phyloP scores from a whole-genome alignment of 2,888 invertebrate species.

The Oscheius sp. region DNA sequence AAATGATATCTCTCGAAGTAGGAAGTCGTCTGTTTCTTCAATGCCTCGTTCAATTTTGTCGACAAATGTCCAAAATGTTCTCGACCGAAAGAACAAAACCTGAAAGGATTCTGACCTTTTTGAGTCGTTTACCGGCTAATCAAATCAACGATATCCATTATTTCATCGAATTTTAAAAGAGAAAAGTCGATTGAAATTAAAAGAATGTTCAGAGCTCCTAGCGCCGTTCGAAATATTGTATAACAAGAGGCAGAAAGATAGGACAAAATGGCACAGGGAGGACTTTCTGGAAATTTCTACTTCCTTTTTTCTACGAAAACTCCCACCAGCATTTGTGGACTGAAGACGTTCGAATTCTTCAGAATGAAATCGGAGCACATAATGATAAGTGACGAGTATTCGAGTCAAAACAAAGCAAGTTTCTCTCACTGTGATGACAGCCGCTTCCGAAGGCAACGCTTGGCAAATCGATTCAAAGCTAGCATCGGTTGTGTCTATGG shows the following conservation, averaged over 20 bases:
- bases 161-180: constrained; percentile 61
- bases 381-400: constrained; percentile 56
- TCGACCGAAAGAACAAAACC: constrained; percentile 62
- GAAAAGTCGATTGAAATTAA: constrained; percentile 55
- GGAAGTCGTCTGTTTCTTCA: constrained; percentile 51
- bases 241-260: constrained; percentile 22
- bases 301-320: too few species aligned
- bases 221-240: constrained; percentile 31
- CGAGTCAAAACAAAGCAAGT: constrained; percentile 59
- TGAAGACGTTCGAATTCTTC: constrained; percentile 50
- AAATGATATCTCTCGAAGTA: constrained; percentile 43
- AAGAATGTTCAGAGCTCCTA: constrained; percentile 40
- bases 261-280: constrained; percentile 1
- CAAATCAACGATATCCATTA: constrained; percentile 63
- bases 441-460: constrained; percentile 45
- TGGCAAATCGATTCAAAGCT: constrained; percentile 48
- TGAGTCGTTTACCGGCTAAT: too few species aligned
- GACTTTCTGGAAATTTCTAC: not conserved
- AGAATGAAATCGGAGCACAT: constrained; percentile 55
- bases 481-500: constrained; percentile 8
- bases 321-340: not conserved
- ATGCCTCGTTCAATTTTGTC: constrained; percentile 41
- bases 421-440: constrained; percentile 51
- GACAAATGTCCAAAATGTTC: constrained; percentile 51
- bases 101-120: too few species aligned